Base-by-base conservation (phyloP, 2,113 vertebrate species). In the Takifugu flavidus region DNA sequence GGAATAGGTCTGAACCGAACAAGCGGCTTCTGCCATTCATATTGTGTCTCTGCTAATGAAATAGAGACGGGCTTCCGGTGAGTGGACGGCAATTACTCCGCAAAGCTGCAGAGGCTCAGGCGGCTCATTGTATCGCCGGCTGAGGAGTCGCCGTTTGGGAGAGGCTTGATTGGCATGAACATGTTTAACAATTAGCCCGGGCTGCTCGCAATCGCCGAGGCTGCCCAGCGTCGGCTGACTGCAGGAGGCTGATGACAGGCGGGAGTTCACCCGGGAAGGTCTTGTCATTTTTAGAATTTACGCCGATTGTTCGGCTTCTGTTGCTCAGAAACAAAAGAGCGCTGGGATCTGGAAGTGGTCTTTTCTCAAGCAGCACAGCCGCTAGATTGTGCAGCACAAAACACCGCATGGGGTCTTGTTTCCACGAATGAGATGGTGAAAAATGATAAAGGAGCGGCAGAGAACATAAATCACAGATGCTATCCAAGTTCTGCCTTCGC, bases 131-230 rank as follows among this genome's bases (percentile, higher is more conserved):
- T 67, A 42, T 71, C 11, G 62, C 29, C 13, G n/a, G 63, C 49
- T 69, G 75, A 85, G 65, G 29, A 75, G 65, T 72, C 76, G 79
- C 66, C 85, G 62, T 69, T 67, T 69, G 62, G 76, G 79, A 81
- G 69, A 34, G 63, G 63, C 62, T 74, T 91, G 88, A 90, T 83
- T 87, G 87, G 89, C 87, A 82, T 68, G 75, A 80, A 86, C 86
- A 89, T 72, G 82, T 84, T 84, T 80, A 86, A 82, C 83, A 89
- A 90, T 89, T 88, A 88, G 82, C 77, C 77, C 4, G 49, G 72
- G 60, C 67, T 58, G 66, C 67, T 62, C 65, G 75, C 69, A 74
- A 56, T 62, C 62, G 60, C 72, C 10, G 58, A 60, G 68, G 34
- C 69, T 53, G 75, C 69, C 67, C 59, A 29, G 71, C 42, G 63